A percentile compares a stretch with the other conserved stretches of the same genome.
Evolutionary conservation across 2,888 invertebrate species (phyloP).

Genomic region (Cerastis rubricosa): DNA sequence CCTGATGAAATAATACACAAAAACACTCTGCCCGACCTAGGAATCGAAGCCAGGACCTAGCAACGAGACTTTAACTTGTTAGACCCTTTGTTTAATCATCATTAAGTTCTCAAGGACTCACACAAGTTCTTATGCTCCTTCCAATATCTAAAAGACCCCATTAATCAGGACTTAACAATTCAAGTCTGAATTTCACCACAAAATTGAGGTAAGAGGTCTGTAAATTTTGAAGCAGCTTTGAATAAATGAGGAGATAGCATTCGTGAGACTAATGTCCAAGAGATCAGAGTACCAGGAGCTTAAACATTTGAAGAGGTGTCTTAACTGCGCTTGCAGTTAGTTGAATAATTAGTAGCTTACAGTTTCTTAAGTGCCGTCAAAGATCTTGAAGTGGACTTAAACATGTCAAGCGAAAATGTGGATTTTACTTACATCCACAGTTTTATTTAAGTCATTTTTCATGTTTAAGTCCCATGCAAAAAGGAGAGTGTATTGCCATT

Average conservation of each 20-base stretch:
- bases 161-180: conserved; percentile 18
- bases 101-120: neutral
- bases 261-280: conserved; percentile 7
- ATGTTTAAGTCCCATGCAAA: neutral
- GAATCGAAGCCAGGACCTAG: neutral
- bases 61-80: neutral
- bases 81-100: neutral
- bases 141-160: conserved; percentile 3
- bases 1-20: neutral
- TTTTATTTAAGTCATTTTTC: neutral
- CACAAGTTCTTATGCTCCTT: neutral
- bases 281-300: neutral
- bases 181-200: conserved; percentile 14
- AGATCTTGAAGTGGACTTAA: neutral
- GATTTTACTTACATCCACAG: neutral
- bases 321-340: neutral
- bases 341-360: conserved; percentile 11
- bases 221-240: conserved; percentile 25
- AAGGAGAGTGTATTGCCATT: neutral
- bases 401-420: too few relatives aligned
- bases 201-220: conserved; percentile 15
- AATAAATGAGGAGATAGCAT: conserved; percentile 39
- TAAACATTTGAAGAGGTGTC: neutral
- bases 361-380: neutral
- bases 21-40: neutral